Percentiles rank a stretch among this genome's conserved stretches.
Conservation (phyloP, 2,888 invertebrate genomes). For the Drosophila percnosoma region DNA sequence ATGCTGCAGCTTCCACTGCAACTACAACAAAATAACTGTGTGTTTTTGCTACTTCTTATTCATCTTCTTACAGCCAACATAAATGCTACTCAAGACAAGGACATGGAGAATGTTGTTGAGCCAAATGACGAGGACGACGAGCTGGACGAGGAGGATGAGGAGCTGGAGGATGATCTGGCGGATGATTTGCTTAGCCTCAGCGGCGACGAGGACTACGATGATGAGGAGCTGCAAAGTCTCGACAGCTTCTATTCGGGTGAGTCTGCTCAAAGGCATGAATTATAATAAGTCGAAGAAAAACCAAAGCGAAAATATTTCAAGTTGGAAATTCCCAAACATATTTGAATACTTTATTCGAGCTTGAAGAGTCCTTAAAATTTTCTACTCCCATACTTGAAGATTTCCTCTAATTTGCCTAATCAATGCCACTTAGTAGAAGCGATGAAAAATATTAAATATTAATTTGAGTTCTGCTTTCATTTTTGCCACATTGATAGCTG, state of each 20-base stretch:
- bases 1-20: constrained; percentile 41
- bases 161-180: constrained; percentile 48
- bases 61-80: constrained; percentile 34
- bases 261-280: constrained; percentile 30
- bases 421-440: too few species aligned
- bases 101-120: constrained; percentile 1
- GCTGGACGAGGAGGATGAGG: constrained; percentile 41
- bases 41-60: constrained; percentile 3
- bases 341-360: neutral
- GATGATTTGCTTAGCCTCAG: constrained; percentile 70
- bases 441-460: neutral
- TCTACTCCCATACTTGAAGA: rapidly evolving
- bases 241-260: constrained; percentile 85
- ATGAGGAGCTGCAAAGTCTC: constrained; percentile 83
- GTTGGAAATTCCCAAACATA: neutral
- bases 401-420: neutral
- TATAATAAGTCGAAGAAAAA: neutral
- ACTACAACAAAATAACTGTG: constrained; percentile 10
- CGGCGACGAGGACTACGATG: constrained; percentile 70
- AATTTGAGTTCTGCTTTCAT: neutral
- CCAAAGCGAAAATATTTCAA: neutral
- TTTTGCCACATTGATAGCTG: neutral
- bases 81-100: constrained; percentile 38
- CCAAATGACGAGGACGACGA: constrained; percentile 19
- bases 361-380: neutral